Percentiles rank a stretch among this genome's conserved stretches.
Conservation (phyloP, 2,113 vertebrate species). For the Leptodactylus fuscus region DNA sequence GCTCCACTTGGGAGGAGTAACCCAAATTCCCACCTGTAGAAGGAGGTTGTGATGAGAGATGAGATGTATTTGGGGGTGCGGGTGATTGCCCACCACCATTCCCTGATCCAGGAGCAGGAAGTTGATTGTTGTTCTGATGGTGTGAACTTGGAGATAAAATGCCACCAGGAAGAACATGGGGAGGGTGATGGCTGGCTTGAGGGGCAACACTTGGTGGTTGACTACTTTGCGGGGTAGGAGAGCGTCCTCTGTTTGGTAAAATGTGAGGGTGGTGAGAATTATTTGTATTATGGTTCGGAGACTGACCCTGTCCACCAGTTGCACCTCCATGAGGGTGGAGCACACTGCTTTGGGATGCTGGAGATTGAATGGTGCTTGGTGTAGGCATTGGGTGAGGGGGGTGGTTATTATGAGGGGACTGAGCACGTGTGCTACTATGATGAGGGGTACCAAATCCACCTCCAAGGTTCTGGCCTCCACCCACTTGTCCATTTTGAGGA, state of each 20-base stretch:
- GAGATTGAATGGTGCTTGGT: conserved; percentile 65
- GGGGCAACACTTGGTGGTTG: conserved; percentile 66
- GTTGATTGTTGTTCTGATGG: conserved; percentile 66
- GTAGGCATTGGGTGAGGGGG: conserved; percentile 71
- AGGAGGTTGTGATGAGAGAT: conserved; percentile 58
- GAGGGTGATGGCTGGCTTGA: conserved; percentile 35
- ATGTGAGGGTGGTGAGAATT: conserved; percentile 71
- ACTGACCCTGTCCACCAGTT: conserved; percentile 63
- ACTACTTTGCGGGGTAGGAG: conserved; percentile 70
- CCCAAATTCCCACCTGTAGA: conserved; percentile 64
- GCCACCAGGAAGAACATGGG: conserved; percentile 64
- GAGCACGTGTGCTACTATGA: conserved; percentile 30
- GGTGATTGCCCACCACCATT: conserved; percentile 43
- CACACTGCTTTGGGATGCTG: conserved; percentile 64
- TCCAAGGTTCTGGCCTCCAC: conserved; percentile 41
- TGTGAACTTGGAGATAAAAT: conserved; percentile 68
- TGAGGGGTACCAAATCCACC: conserved; percentile 39
- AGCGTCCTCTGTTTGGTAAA: conserved; percentile 51
- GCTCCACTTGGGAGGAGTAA: conserved; percentile 39
- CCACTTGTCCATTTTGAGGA: conserved; percentile 52
- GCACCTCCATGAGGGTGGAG: conserved; percentile 46
- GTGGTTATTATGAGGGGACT: conserved; percentile 73
- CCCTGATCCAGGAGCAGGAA: neutral
- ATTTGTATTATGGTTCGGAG: conserved; percentile 62
- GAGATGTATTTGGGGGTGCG: conserved; percentile 68